A percentile compares a stretch with the other conserved stretches of the same genome.
These are phyloP conservation scores for Dipodomys stephensi DNA, from an alignment of 2,113 vertebrate genomes.

Conservation along the genomic window DNA sequence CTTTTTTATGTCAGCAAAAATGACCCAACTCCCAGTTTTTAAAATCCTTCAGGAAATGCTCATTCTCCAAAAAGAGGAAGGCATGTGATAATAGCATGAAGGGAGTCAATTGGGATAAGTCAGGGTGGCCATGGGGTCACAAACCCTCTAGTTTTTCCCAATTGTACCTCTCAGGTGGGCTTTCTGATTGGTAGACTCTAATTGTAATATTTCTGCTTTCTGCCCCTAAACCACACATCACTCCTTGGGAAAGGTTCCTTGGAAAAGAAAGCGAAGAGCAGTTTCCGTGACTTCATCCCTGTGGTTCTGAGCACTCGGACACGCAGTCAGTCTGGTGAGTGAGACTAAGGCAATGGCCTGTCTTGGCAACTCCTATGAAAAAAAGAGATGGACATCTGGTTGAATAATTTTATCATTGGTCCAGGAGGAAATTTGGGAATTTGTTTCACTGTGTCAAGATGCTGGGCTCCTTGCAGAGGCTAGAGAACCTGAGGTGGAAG, in stretches of 20 bases:
- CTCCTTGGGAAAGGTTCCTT: conserved; percentile 81
- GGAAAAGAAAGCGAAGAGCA: conserved; percentile 91
- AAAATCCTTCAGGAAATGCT: conserved; percentile 2
- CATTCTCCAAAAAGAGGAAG: background rate
- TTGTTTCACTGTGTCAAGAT: conserved; percentile 26
- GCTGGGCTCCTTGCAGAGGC: background rate
- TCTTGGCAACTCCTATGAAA: background rate
- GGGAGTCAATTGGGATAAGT: background rate
- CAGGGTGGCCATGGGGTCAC: background rate
- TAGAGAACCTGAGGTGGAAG: background rate
- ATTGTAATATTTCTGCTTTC: conserved; percentile 64
- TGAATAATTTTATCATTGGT: background rate
- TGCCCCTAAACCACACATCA: conserved; percentile 35
- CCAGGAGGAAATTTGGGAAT: conserved; percentile 25
- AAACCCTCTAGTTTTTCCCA: conserved; percentile 36
- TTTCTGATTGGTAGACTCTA: conserved; percentile 45
- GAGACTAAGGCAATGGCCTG: background rate
- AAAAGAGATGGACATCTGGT: conserved; percentile 9
- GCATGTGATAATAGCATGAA: background rate
- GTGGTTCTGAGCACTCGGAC: conserved; percentile 91
- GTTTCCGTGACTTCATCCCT: conserved; percentile 90
- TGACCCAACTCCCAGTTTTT: conserved; percentile 33
- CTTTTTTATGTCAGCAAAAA: conserved; percentile 59
- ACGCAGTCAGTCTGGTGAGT: conserved; percentile 90
- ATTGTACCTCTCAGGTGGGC: background rate